Percentiles rank a stretch among this genome's conserved stretches.
Evolutionary conservation across 2,113 vertebrate species (phyloP).

Genomic region (Bagarius yarrelli): DNA sequence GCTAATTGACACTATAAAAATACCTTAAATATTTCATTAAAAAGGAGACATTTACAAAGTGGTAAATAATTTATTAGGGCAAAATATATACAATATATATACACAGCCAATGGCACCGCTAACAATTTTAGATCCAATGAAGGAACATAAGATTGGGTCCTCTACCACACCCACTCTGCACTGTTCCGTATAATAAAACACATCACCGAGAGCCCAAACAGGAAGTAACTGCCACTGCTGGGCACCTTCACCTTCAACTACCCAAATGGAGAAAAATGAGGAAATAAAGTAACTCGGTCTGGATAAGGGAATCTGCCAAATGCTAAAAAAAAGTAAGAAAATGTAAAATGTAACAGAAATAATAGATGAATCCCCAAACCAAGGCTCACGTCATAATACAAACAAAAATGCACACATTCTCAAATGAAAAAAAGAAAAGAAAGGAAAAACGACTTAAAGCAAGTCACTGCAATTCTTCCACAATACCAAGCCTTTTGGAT

Average conservation of each 20-base stretch:
- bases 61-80: conserved; percentile 21
- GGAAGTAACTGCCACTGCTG: no score
- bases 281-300: no score
- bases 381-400: background rate
- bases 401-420: background rate
- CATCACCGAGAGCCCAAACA: no score
- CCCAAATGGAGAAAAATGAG: no score
- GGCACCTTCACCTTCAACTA: no score
- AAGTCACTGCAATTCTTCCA: background rate
- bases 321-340: no score
- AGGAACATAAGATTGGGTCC: no score
- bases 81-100: background rate
- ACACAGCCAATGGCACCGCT: background rate
- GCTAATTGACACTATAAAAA: background rate
- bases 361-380: conserved; percentile 3
- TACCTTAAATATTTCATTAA: background rate
- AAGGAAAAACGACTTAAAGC: background rate
- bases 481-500: background rate
- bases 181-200: no score
- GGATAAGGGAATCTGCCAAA: no score
- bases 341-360: background rate
- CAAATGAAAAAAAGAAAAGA: background rate
- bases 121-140: no score
- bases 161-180: no score
- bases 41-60: background rate